phyloP scores from a whole-genome alignment of 37 sponge, comb jelly and placozoan genomes.

The Ephydatia muelleri region DNA sequence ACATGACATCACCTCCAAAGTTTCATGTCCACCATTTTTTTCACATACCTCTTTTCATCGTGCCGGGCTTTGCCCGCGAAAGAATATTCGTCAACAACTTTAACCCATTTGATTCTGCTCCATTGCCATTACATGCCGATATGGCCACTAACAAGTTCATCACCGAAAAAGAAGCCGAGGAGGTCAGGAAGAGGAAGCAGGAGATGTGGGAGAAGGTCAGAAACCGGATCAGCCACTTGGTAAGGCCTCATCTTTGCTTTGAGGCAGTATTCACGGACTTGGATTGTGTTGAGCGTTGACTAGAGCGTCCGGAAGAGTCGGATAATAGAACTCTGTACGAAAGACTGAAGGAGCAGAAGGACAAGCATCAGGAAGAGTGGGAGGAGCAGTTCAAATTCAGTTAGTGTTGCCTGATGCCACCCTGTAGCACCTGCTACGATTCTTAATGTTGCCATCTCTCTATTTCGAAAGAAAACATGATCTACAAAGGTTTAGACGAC shows the following conservation, averaged over 20 bases:
- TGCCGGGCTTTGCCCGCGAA: not conserved
- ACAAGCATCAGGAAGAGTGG: conserved; percentile 75
- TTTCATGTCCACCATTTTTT: too few species aligned
- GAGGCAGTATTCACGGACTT: not conserved
- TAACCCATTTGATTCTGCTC: not conserved
- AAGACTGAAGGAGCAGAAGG: conserved; percentile 79
- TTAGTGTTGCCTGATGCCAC: conserved; percentile 18
- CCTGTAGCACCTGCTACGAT: not conserved
- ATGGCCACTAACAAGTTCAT: conserved; percentile 29
- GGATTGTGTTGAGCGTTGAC: not conserved
- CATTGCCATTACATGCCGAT: not conserved
- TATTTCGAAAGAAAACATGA: conserved; percentile 76
- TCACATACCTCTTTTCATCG: not conserved
- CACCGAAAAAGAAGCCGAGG: conserved; percentile 79
- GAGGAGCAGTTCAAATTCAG: conserved; percentile 90
- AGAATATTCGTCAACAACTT: not conserved
- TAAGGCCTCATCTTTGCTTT: conserved; percentile 13
- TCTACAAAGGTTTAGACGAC: conserved; percentile 89
- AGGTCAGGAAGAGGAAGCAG: conserved; percentile 63
- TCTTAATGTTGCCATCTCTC: not conserved
- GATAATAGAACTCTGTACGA: conserved; percentile 76
- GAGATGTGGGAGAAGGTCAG: conserved; percentile 89
- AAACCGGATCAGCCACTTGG: conserved; percentile 67
- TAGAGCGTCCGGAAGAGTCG: conserved; percentile 79
- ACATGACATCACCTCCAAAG: too few species aligned